Evolutionary conservation across 2,888 invertebrate genomes (phyloP), one percentile per base, ranked within the genome.

Genomic region (Nematopogon swammerdamellus): DNA sequence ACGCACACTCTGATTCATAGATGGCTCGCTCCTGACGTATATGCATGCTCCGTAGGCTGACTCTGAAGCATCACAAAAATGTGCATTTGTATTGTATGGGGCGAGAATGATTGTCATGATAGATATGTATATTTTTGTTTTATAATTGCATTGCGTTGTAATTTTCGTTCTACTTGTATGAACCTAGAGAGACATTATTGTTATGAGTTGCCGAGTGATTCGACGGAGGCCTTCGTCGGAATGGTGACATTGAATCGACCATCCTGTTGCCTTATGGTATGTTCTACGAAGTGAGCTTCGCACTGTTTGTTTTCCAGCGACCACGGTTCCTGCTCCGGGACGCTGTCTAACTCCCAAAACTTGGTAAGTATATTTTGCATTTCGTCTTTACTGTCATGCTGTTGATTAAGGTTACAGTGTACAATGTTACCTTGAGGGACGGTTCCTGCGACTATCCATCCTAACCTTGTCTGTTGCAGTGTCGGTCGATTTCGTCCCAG

Each of bases 231-330:
- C 6, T 18, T 43, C 8, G 55, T 48, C 6, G 57, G 57, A 10
- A 57, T 55, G 16, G 52, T 52, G 5, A 57, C 56, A 8, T 36
- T 52, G 50, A 55, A 57, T 16, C 56, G 49, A 19, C 56, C 57
- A n/a, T 47, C 48, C 18, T 48, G 44, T 14, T 48, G 46, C 17
- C 54, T 56, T 20, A 36, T 44, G 2, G 58, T 57, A 3, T 53
- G 54, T 30, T 51, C 19, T 1, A 17, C 45, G 44, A 55, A 57
- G 14, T 51, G 18, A 1, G 51, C 42, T 49, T 57, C 57, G 43
- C 56, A 57, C 25, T 46, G 14, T 45, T 25, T n/a, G 45, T 55
- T 53, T 3, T 49, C 46, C 18, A 49, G 47, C 19, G 42, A 36
- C 18, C 36, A 36, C 10, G 17, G 4, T 44, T 1, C 29, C 18